These are phyloP conservation scores for Eciton burchellii DNA, from an alignment of 1,140 invertebrate genomes.

Conservation along the genomic window DNA sequence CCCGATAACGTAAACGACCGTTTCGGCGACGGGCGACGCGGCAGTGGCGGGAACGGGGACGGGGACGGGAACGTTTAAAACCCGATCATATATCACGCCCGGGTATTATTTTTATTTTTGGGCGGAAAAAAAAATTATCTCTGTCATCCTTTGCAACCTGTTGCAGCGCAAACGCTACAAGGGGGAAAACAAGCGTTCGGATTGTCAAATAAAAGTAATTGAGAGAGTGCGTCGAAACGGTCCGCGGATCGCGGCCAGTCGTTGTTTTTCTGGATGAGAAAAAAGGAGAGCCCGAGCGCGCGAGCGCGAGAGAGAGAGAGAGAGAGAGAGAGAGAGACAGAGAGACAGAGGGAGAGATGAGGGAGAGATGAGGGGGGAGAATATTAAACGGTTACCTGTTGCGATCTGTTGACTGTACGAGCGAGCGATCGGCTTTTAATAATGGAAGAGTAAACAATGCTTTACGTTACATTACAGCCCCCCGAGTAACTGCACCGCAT, in stretches of 20 bases:
- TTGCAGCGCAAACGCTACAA: slow-evolving; percentile 73
- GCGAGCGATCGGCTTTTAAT: slow-evolving; percentile 54
- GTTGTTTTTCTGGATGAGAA: slow-evolving; percentile 59
- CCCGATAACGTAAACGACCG: slow-evolving; percentile 29
- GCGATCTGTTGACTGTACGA: slow-evolving; percentile 58
- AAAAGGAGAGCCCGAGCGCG: background rate
- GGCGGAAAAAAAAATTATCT: slow-evolving; percentile 56
- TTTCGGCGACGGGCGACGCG: slow-evolving; percentile 21
- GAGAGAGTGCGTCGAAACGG: slow-evolving; percentile 59
- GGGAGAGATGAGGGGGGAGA: slow-evolving; percentile 32
- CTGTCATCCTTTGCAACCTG: slow-evolving; percentile 63
- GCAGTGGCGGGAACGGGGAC: slow-evolving; percentile 21
- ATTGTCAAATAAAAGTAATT: slow-evolving; percentile 64
- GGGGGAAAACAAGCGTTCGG: slow-evolving; percentile 68
- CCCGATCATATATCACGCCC: slow-evolving; percentile 53
- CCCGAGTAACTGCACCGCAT: slow-evolving; percentile 7
- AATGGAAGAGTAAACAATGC: slow-evolving; percentile 50
- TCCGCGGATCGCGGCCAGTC: slow-evolving; percentile 56
- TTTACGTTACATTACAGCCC: slow-evolving; percentile 37
- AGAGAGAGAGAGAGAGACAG: background rate
- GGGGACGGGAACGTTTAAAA: slow-evolving; percentile 35
- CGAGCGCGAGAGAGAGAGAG: background rate
- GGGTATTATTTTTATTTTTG: slow-evolving; percentile 59
- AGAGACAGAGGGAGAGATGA: background rate
- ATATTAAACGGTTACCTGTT: slow-evolving; percentile 62